Conservation (phyloP, 2,888 invertebrate genomes). For the Conistra vaccinii region DNA sequence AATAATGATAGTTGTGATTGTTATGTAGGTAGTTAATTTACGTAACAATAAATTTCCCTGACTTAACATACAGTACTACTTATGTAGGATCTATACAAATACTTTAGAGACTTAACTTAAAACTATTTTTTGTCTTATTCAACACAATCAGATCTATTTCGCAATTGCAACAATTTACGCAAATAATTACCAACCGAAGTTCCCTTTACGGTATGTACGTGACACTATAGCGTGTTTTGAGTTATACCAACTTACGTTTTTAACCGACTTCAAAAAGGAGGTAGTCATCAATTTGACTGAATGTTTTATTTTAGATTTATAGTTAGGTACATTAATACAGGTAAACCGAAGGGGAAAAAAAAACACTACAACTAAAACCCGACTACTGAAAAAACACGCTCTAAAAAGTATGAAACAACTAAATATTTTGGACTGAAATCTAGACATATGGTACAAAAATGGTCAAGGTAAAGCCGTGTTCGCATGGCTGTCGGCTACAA, state of each 20-base stretch:
- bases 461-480: too few species aligned
- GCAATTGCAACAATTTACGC: neutral
- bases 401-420: too few species aligned
- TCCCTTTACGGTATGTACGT: neutral
- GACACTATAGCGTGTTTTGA: too few species aligned
- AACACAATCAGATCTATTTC: neutral
- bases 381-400: too few species aligned
- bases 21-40: neutral
- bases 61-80: neutral
- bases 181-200: neutral
- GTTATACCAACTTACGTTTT: neutral
- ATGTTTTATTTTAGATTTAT: neutral
- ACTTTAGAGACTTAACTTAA: neutral
- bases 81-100: neutral
- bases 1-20: too few species aligned
- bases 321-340: neutral
- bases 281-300: neutral
- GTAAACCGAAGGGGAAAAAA: neutral
- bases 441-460: too few species aligned
- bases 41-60: neutral
- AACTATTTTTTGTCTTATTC: neutral
- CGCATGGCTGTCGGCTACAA: too few species aligned
- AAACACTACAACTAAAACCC: too few species aligned
- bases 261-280: neutral
- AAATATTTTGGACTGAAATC: too few species aligned